phyloP scores from a whole-genome alignment of 2,113 vertebrate genomes.

The Acinonyx jubatus region DNA sequence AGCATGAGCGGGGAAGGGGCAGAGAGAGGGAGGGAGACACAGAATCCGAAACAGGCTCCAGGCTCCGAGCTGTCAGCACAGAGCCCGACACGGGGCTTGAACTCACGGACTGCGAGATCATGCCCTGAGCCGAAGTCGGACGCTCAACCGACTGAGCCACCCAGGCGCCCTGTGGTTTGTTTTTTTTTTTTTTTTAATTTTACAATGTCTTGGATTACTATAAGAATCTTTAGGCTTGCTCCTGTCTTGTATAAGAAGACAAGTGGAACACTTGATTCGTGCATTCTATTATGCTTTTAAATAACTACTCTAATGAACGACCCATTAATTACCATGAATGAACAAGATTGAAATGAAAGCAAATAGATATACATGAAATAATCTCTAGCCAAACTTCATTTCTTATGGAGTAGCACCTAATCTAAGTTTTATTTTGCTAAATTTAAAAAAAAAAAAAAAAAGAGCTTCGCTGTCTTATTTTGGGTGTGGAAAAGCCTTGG shows the following conservation, averaged over 20 bases:
- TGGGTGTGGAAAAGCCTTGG: background rate
- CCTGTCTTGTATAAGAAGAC: background rate
- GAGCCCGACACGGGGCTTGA: too few relatives aligned
- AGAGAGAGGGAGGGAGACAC: too few relatives aligned
- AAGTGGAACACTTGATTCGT: background rate
- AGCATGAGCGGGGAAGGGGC: too few relatives aligned
- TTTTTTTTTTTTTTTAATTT: background rate
- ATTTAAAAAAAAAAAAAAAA: background rate
- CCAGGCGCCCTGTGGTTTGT: too few relatives aligned
- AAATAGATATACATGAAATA: background rate
- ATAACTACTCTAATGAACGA: background rate
- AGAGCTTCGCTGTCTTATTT: background rate
- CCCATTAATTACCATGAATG: background rate
- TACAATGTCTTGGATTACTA: background rate
- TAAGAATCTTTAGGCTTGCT: background rate
- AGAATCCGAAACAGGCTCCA: too few relatives aligned
- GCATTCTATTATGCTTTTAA: background rate
- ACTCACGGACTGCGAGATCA: too few relatives aligned
- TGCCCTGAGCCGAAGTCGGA: too few relatives aligned
- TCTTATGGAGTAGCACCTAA: background rate
- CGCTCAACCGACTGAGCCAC: too few relatives aligned
- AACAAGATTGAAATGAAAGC: background rate
- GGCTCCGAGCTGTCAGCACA: too few relatives aligned
- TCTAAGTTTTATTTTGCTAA: constrained; percentile 24
- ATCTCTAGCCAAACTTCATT: background rate